Percentiles rank a stretch among this genome's conserved stretches.
Conservation (phyloP, 1,140 invertebrate species). For the Lerema accius region DNA sequence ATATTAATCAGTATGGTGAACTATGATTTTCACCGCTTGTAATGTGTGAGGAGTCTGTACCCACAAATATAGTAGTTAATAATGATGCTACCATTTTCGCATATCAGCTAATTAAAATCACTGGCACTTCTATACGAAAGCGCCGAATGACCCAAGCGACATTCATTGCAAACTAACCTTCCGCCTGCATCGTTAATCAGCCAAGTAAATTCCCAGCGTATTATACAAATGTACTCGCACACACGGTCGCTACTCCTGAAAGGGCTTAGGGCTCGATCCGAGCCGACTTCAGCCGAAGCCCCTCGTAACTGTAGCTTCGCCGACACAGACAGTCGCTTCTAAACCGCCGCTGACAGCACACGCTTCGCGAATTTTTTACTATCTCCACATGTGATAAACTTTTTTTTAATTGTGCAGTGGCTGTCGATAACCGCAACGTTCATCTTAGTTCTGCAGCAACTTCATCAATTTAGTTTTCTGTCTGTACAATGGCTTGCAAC, state of each 20-base stretch:
- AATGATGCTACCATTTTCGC: no score
- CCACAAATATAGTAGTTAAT: no score
- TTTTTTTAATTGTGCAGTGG: conserved; percentile 61
- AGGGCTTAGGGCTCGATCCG: conserved; percentile 40
- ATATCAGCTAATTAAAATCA: no score
- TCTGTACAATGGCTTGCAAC: conserved; percentile 50
- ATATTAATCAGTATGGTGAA: no score
- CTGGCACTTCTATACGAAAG: neutral
- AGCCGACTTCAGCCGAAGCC: conserved; percentile 46
- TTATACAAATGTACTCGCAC: conserved; percentile 28
- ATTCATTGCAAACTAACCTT: conserved; percentile 26
- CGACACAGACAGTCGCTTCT: conserved; percentile 55
- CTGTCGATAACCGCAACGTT: conserved; percentile 23
- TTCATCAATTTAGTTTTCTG: conserved; percentile 38
- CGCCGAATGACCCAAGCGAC: neutral
- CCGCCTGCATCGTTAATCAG: conserved; percentile 47
- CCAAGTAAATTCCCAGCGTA: conserved; percentile 25
- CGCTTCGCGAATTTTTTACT: conserved; percentile 33
- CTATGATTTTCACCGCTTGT: no score
- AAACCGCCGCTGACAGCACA: conserved; percentile 39
- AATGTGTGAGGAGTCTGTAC: no score
- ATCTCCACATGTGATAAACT: conserved; percentile 58
- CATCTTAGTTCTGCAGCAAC: conserved; percentile 33
- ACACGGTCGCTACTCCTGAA: conserved; percentile 23
- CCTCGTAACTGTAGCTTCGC: conserved; percentile 22